Evolutionary conservation across 2,113 vertebrate species (phyloP).

Genomic region (Capreolus pygargus): DNA sequence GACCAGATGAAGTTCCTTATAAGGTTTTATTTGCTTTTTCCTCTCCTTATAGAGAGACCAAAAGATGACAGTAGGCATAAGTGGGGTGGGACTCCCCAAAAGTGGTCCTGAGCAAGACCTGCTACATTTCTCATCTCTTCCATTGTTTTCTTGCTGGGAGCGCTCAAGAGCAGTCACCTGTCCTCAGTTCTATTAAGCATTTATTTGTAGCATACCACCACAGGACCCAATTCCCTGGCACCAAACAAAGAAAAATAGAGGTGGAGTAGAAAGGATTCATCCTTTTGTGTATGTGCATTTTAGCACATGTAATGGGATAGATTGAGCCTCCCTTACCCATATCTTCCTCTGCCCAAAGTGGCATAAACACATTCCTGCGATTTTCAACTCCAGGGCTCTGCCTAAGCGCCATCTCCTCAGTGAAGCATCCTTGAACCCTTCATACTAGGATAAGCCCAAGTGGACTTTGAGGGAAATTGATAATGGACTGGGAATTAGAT

Average conservation of each 20-base stretch:
- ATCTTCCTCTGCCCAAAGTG: neutral
- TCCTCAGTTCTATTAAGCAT: neutral
- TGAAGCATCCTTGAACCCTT: neutral
- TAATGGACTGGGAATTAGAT: neutral
- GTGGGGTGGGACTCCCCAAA: neutral
- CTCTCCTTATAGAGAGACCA: neutral
- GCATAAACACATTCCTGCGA: neutral
- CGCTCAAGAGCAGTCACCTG: neutral
- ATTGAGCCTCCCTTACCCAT: neutral
- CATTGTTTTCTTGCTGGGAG: neutral
- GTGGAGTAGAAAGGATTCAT: neutral
- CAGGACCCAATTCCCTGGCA: neutral
- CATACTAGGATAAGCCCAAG: neutral
- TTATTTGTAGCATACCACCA: neutral
- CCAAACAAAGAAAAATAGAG: neutral
- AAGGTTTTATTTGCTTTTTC: neutral
- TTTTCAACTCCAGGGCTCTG: neutral
- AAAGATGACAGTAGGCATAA: neutral
- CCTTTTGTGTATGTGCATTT: neutral
- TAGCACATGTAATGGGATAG: neutral
- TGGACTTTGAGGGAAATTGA: neutral
- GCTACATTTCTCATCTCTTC: neutral
- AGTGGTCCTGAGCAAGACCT: neutral
- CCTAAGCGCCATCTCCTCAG: neutral
- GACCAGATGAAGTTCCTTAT: neutral